Evolutionary conservation across 2,797 vertebrate genomes (phyloP), one percentile per base, ranked within the genome.

Genomic region (Heteromormyrus szaboi): DNA sequence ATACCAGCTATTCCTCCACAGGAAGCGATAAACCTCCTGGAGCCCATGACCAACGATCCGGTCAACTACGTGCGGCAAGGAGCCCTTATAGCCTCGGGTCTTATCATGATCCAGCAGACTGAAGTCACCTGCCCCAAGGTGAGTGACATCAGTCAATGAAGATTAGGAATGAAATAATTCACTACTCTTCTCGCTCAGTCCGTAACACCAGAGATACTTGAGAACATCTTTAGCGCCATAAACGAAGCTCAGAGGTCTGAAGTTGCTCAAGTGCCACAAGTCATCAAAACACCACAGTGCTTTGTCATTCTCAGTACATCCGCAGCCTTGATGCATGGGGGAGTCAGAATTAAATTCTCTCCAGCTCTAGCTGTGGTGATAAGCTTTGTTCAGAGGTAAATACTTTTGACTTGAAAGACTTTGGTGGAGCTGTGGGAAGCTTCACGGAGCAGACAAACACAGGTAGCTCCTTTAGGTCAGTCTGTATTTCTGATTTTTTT

Each of bases 91-190:
- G 96, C 99, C 25, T 99, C 98, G 0, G 98, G 98, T 72, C 97
- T 99, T 91, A 98, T 99, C 94, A 99, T 99, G 98, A 98, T 99
- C 94, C 99, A 99, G 89, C 99, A 99, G 95, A 97, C 97, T 0
- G 99, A 99, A 92, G 96, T 99, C 92, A 99, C 98, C 88, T 99
- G 99, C 93, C 98, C 99, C 88, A 99, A 99, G 96, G 99, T 99
- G 93, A 94, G 93, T 65, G 72, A 14, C 50, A 86, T 79, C 68
- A 76, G 72, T 79, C 72, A 41, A 79, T 19, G 72, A 79, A 79
- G 72, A 79, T 41, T 44, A 44, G 37, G 17, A 79, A 14, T 68
- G 29, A 44, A 79, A 6, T 44, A 44, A 41, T 19, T 79, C 2
- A 5, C 72, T 19, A 3, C 72, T 79, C 37, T 7, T 19, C 65